Evolutionary conservation across 2,888 invertebrate genomes (phyloP), one percentile per base, ranked within the genome.

Genomic region (Diarsia dahlii): DNA sequence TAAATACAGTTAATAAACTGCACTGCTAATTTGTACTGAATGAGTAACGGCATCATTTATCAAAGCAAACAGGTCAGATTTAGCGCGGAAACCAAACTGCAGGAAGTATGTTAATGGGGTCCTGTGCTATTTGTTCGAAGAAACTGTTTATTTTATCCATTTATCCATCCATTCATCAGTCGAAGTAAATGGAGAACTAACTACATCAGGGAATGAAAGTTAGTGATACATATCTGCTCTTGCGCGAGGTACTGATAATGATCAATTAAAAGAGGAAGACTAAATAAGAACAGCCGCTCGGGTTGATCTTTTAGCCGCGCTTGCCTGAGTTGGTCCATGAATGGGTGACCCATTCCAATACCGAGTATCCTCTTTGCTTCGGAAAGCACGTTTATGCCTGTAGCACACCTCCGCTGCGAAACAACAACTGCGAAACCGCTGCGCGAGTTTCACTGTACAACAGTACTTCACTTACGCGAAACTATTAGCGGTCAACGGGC

Each of bases 101-200:
- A 82, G 79, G 82, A 76, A 80, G 48, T 65, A 48, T 65, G 20
- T 65, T 69, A 76, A 80, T 54, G 65, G n/a, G 58, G 58, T 82
- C 64, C 69, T 80, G 82, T 69, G 77, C 65, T 82, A 60, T 65
- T 81, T 76, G n/a, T 45, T 48, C 54, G 20, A 68, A 81, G 58
- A 80, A 80, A 80, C 28, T 65, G 58, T 76, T 64, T 79, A 81
- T 71, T 52, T 48, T n/a, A 75, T 54, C 46, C 13, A 45, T 66
- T 23, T 3, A 39, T 39, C 48, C 20, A 58, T 64, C 50, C 34
- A 39, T 58, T 52, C 67, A 68, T 65, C 39, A n/a, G 39, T 13
- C n/a, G 5, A 45, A 66, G 54, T 62, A 34, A 58, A 58, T 28
- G 1, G 28, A 58, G 28, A 56, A 50, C 63, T 50, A 13, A 15